Evolutionary conservation across 2,113 vertebrate genomes (phyloP).

Genomic region (Okapia johnstoni): DNA sequence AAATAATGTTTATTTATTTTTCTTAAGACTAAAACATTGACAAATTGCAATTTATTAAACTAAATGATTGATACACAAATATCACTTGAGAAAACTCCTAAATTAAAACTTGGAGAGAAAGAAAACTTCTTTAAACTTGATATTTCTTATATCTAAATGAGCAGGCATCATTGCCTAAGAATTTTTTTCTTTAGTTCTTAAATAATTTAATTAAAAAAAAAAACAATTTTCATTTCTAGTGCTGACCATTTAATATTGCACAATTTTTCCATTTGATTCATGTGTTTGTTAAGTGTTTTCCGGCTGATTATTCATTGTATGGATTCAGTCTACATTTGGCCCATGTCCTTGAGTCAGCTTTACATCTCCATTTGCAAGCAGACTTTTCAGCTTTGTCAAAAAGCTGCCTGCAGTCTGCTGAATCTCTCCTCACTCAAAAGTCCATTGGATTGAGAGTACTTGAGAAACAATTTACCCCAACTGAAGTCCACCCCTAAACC

Average conservation of each 20-base stretch:
- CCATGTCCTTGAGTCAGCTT: neutral
- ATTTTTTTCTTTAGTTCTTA: neutral
- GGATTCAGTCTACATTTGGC: neutral
- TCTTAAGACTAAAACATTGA: neutral
- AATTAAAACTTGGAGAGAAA: neutral
- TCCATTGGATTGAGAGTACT: neutral
- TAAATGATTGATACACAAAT: neutral
- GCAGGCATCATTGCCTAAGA: neutral
- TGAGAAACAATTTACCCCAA: neutral
- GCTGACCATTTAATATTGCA: neutral
- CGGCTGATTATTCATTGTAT: neutral
- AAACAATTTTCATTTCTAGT: neutral
- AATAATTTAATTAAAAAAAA: neutral
- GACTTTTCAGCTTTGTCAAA: neutral
- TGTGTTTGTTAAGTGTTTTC: neutral
- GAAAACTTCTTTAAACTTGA: neutral
- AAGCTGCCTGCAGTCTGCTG: neutral
- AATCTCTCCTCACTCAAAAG: neutral
- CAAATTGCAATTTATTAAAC: neutral
- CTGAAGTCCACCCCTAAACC: neutral
- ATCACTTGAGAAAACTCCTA: neutral
- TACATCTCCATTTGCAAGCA: neutral
- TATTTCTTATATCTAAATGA: neutral
- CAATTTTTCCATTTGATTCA: neutral
- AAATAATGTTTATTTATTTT: neutral